phyloP scores from a whole-genome alignment of 2,797 vertebrate species.

The Rhyacichthys aspro region DNA sequence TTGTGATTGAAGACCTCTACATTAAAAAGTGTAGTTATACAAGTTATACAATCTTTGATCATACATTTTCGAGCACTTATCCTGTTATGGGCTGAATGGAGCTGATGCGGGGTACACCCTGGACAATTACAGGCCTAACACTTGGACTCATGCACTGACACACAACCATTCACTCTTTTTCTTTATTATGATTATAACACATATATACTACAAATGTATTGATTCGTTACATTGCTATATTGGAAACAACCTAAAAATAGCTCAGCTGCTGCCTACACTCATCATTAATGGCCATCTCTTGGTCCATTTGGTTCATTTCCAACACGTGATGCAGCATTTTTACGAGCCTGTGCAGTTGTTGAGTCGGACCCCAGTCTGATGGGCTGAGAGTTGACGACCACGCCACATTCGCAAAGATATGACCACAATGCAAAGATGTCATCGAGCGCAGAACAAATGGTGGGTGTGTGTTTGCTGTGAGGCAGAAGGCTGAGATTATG shows the following conservation, averaged over 20 bases:
- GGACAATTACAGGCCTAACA: too few species aligned
- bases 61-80: too few species aligned
- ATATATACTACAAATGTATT: not conserved
- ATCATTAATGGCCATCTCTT: slow-evolving; percentile 17
- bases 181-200: too few species aligned
- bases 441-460: slow-evolving; percentile 25
- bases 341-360: not conserved
- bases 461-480: slow-evolving; percentile 22
- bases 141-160: too few species aligned
- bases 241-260: slow-evolving; percentile 12
- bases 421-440: slow-evolving; percentile 16
- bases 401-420: slow-evolving; percentile 20
- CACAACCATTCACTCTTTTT: too few species aligned
- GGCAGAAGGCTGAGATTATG: slow-evolving; percentile 42
- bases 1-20: not conserved
- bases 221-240: slow-evolving; percentile 7
- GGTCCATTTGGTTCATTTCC: slow-evolving; percentile 16
- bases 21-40: not conserved
- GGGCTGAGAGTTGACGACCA: slow-evolving; percentile 19
- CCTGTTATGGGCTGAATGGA: too few species aligned
- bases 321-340: slow-evolving; percentile 19
- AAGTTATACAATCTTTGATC: too few species aligned
- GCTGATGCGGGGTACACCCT: too few species aligned
- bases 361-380: slow-evolving; percentile 9
- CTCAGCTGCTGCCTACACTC: slow-evolving; percentile 5